These are phyloP conservation scores for Oscheius sp. DNA, from an alignment of 2,888 invertebrate genomes.

Conservation along the genomic window DNA sequence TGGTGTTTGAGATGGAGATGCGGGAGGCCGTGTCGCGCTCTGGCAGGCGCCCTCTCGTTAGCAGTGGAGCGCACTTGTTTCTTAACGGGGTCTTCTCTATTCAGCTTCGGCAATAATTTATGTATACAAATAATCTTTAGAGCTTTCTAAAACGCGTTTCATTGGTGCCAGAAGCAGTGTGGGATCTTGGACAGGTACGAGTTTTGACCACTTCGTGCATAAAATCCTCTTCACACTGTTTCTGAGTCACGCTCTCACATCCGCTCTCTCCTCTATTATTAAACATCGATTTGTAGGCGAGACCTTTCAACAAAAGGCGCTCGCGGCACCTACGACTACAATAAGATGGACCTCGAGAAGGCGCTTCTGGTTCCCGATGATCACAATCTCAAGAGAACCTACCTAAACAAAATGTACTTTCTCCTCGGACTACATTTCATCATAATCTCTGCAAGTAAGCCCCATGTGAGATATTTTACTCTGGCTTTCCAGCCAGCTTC, in stretches of 20 bases:
- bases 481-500: conserved; percentile 15
- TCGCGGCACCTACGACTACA: background rate
- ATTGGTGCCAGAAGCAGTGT: too few species aligned
- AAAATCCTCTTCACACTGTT: background rate
- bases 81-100: conserved; percentile 8
- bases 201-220: background rate
- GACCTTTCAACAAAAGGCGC: background rate
- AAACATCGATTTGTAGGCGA: background rate
- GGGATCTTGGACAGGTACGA: background rate
- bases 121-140: background rate
- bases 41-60: conserved; percentile 4
- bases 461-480: background rate
- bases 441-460: conserved; percentile 16
- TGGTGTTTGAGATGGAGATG: conserved; percentile 27
- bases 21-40: conserved; percentile 28
- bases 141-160: background rate
- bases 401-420: conserved; percentile 19
- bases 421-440: conserved; percentile 22
- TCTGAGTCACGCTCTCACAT: too few species aligned
- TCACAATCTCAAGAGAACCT: background rate
- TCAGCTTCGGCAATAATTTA: conserved; percentile 6
- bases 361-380: conserved; percentile 2
- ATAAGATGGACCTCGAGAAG: background rate
- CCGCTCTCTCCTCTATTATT: background rate
- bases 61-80: conserved; percentile 17